Evolutionary conservation across 2,797 vertebrate genomes (phyloP).

Genomic region (Leuciscus waleckii): DNA sequence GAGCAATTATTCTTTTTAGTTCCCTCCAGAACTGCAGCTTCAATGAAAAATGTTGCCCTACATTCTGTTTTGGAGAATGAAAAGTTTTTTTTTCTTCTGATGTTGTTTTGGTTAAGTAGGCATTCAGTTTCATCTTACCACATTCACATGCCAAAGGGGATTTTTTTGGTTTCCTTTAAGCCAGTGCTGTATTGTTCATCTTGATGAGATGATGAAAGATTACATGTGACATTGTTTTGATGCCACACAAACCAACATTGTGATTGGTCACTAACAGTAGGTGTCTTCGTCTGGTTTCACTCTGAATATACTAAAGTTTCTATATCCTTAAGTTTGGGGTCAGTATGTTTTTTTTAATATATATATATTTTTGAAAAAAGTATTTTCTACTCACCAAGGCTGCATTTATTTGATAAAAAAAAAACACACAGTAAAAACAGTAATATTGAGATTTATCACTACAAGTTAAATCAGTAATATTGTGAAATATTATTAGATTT

Average conservation of each 20-base stretch:
- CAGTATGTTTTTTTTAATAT: too few relatives aligned
- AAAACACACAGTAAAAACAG: not conserved
- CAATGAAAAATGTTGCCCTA: not conserved
- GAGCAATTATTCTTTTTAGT: not conserved
- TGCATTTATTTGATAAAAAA: not conserved
- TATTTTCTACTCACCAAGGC: not conserved
- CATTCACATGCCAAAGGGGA: not conserved
- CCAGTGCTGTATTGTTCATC: not conserved
- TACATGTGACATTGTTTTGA: not conserved
- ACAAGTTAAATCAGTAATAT: too few relatives aligned
- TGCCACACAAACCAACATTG: not conserved
- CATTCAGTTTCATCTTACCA: not conserved
- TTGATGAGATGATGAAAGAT: not conserved
- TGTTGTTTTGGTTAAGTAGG: not conserved
- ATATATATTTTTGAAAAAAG: not conserved
- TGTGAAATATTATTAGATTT: too few relatives aligned
- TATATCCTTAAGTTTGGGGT: not conserved
- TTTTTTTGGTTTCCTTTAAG: slow-evolving; percentile 3
- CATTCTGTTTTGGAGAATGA: not conserved
- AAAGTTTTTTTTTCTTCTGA: not conserved
- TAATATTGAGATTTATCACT: too few relatives aligned
- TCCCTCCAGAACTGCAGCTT: not conserved
- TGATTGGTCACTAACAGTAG: not conserved
- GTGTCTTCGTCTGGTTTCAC: not conserved
- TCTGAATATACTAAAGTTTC: not conserved